Conservation (phyloP, 2,113 vertebrate genomes). For the Xenopus borealis region DNA sequence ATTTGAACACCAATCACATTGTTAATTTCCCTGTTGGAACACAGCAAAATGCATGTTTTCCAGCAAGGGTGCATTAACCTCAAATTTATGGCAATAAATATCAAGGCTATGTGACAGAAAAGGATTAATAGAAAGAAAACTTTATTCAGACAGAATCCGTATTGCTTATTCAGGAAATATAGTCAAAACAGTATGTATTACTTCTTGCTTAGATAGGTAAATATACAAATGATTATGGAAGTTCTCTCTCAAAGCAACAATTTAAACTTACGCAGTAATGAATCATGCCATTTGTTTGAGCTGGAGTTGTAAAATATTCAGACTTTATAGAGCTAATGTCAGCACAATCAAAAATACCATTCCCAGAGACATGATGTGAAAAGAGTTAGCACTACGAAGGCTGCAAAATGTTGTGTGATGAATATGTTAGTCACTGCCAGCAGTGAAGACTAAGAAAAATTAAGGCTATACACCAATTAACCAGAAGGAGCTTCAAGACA, state of each 20-base stretch:
- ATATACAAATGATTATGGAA: slow-evolving; percentile 26
- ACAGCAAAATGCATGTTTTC: background rate
- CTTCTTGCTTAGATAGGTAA: slow-evolving; percentile 33
- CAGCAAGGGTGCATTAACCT: background rate
- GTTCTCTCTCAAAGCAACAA: slow-evolving; percentile 20
- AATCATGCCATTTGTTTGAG: slow-evolving; percentile 37
- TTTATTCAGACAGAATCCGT: background rate
- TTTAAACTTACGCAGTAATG: slow-evolving; percentile 30
- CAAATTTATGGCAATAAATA: background rate
- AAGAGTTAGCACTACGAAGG: slow-evolving; percentile 40
- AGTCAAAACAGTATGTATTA: slow-evolving; percentile 6
- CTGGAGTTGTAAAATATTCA: slow-evolving; percentile 41
- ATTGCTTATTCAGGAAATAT: slow-evolving; percentile 13
- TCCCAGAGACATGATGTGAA: slow-evolving; percentile 35
- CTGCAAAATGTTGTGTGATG: slow-evolving; percentile 43
- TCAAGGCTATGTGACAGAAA: background rate
- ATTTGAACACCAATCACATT: background rate
- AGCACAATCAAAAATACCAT: slow-evolving; percentile 42
- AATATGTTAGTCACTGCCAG: slow-evolving; percentile 41
- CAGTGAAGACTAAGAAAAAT: slow-evolving; percentile 41
- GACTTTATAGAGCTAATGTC: slow-evolving; percentile 39
- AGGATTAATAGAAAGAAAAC: background rate
- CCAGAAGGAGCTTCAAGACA: slow-evolving; percentile 35
- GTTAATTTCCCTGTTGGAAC: background rate
- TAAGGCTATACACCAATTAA: slow-evolving; percentile 40